phyloP scores from a whole-genome alignment of 2,888 invertebrate species.

The Micropterix aruncella region DNA sequence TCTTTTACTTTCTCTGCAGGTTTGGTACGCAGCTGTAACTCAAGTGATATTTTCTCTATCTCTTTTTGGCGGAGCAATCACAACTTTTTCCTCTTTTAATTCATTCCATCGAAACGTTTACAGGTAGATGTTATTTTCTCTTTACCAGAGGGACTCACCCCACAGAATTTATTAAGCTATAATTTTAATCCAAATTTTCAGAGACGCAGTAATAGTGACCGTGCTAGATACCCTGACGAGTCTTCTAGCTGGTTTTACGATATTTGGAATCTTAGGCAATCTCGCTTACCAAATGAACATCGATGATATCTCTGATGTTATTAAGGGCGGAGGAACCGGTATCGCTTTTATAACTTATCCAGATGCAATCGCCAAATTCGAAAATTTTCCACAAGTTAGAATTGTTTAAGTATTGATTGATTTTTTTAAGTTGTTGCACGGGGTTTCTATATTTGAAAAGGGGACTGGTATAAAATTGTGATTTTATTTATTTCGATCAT shows the following conservation, averaged over 20 bases:
- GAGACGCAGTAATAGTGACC: constrained; percentile 70
- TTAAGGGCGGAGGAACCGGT: constrained; percentile 60
- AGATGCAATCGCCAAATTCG: constrained; percentile 65
- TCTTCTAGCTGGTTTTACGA: constrained; percentile 65
- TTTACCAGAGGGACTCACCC: neutral
- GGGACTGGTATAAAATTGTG: constrained; percentile 2
- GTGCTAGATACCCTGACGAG: constrained; percentile 74
- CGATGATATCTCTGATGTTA: constrained; percentile 45
- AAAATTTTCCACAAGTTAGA: constrained; percentile 53
- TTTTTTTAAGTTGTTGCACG: neutral
- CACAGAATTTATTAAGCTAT: neutral
- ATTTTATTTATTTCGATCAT: neutral
- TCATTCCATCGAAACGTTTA: constrained; percentile 54
- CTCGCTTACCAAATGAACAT: constrained; percentile 49
- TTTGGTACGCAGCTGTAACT: constrained; percentile 66
- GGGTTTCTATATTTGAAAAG: constrained; percentile 1
- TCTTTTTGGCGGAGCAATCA: constrained; percentile 59
- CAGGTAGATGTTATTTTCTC: constrained; percentile 29
- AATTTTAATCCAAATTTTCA: constrained; percentile 19
- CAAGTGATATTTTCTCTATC: constrained; percentile 69
- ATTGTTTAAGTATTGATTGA: neutral
- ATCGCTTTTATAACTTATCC: constrained; percentile 77
- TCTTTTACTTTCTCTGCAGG: constrained; percentile 26
- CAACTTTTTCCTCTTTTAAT: constrained; percentile 71
- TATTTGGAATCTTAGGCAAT: constrained; percentile 73